Evolutionary conservation across 2,113 vertebrate genomes (phyloP).

Genomic region (Colistium nudipinnis): DNA sequence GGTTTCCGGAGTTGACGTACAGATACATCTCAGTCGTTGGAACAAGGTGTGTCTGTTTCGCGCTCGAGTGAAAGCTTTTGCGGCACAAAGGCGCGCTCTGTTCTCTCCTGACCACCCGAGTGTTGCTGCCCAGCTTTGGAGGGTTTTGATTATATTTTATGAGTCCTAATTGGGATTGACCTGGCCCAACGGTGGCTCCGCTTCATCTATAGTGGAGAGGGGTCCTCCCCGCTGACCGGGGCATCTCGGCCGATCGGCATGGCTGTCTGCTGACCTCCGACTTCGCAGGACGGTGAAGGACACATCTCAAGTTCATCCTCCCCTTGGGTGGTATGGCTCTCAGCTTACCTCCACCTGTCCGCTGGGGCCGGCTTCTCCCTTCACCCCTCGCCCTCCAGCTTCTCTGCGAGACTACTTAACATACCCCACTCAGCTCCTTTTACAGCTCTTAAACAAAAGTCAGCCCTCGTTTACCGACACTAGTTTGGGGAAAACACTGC

Average conservation of each 20-base stretch:
- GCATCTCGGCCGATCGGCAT: conserved; percentile 55
- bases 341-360: conserved; percentile 84
- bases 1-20: conserved; percentile 38
- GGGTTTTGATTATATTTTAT: conserved; percentile 83
- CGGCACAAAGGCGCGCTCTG: conserved; percentile 77
- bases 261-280: conserved; percentile 79
- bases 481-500: neutral
- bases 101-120: conserved; percentile 74
- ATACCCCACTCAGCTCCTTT: conserved; percentile 70
- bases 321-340: conserved; percentile 82
- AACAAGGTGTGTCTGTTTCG: conserved; percentile 80
- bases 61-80: conserved; percentile 48
- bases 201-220: conserved; percentile 69
- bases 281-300: conserved; percentile 80
- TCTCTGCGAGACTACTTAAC: conserved; percentile 73
- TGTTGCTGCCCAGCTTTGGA: conserved; percentile 66
- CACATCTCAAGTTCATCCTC: conserved; percentile 84
- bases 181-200: conserved; percentile 65
- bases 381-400: conserved; percentile 72
- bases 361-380: conserved; percentile 63
- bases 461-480: conserved; percentile 62
- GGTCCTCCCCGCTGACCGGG: conserved; percentile 56
- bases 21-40: conserved; percentile 55
- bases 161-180: conserved; percentile 83
- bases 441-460: conserved; percentile 73